Percentiles rank a stretch among this genome's conserved stretches.
Evolutionary conservation across 2,888 invertebrate genomes (phyloP).

Genomic region (Eupithecia tripunctaria): DNA sequence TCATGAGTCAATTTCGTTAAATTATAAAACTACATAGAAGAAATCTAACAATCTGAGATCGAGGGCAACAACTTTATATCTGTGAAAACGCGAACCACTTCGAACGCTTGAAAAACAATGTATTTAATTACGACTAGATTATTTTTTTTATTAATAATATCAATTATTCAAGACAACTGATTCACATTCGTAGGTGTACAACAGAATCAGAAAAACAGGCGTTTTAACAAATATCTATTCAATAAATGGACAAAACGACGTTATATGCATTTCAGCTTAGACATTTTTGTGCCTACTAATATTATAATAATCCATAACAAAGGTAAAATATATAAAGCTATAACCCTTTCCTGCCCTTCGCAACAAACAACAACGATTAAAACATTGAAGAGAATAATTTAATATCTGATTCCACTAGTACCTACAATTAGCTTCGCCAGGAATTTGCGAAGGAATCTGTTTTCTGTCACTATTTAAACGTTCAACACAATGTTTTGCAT

Average conservation of each 20-base stretch:
- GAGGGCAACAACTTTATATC: constrained; percentile 70
- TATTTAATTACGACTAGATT: constrained; percentile 61
- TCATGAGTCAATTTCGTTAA: constrained; percentile 73
- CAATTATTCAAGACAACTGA: constrained; percentile 61
- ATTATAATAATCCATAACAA: constrained; percentile 65
- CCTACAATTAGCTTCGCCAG: constrained; percentile 56
- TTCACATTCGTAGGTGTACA: constrained; percentile 54
- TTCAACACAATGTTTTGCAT: constrained; percentile 14
- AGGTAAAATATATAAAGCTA: constrained; percentile 78
- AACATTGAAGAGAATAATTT: constrained; percentile 59
- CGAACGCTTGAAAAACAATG: constrained; percentile 61
- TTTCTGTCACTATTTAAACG: constrained; percentile 23
- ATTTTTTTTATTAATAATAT: constrained; percentile 69
- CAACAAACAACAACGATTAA: constrained; percentile 70
- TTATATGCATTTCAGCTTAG: constrained; percentile 58
- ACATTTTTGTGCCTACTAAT: constrained; percentile 65
- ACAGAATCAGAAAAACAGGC: constrained; percentile 55
- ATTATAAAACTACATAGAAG: constrained; percentile 77
- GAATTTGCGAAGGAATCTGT: constrained; percentile 56
- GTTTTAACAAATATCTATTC: constrained; percentile 41
- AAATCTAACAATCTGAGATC: constrained; percentile 76
- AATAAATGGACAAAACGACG: constrained; percentile 56
- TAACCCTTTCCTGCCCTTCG: constrained; percentile 65
- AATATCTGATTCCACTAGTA: constrained; percentile 64
- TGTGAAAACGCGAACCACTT: constrained; percentile 61